Evolutionary conservation across 2,888 invertebrate genomes (phyloP).

Genomic region (Drosophila meridiana): DNA sequence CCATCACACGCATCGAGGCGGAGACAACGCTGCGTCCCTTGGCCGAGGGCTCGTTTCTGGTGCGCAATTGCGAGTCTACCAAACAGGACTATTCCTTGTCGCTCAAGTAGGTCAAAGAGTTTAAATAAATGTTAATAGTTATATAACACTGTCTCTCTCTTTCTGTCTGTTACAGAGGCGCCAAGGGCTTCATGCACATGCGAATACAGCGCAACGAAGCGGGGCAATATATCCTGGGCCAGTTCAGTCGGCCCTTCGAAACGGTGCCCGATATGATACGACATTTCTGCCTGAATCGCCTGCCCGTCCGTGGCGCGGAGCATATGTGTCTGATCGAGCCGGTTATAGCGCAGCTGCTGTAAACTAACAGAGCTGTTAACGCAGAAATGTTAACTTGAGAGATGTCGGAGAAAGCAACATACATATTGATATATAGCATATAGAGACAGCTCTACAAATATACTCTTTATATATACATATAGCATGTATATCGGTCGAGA

Average conservation of each 20-base stretch:
- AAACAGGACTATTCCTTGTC: slow-evolving; percentile 97
- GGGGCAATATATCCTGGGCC: slow-evolving; percentile 95
- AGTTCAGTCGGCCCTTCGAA: slow-evolving; percentile 96
- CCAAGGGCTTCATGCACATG: slow-evolving; percentile 98
- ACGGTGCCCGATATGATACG: slow-evolving; percentile 97
- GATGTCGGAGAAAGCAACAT: slow-evolving; percentile 7
- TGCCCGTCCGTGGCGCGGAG: slow-evolving; percentile 97
- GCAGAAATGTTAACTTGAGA: not conserved
- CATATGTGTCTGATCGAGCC: slow-evolving; percentile 98
- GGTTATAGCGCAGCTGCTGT: slow-evolving; percentile 92
- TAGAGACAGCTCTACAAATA: slow-evolving; percentile 15
- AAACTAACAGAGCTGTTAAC: slow-evolving; percentile 56
- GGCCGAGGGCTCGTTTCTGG: slow-evolving; percentile 96
- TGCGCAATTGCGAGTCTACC: slow-evolving; percentile 96
- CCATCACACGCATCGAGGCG: slow-evolving; percentile 95
- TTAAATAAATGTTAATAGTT: not conserved
- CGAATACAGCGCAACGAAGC: slow-evolving; percentile 93
- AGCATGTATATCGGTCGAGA: slow-evolving; percentile 13
- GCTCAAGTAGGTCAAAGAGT: slow-evolving; percentile 91
- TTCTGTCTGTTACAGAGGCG: slow-evolving; percentile 89
- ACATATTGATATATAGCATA: slow-evolving; percentile 38
- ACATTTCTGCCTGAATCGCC: slow-evolving; percentile 95
- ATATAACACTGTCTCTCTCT: not conserved
- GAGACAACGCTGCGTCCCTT: slow-evolving; percentile 93
- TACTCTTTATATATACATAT: slow-evolving; percentile 23